These are phyloP conservation scores for Manacus vitellinus DNA, from an alignment of 2,113 vertebrate species.

Conservation along the genomic window DNA sequence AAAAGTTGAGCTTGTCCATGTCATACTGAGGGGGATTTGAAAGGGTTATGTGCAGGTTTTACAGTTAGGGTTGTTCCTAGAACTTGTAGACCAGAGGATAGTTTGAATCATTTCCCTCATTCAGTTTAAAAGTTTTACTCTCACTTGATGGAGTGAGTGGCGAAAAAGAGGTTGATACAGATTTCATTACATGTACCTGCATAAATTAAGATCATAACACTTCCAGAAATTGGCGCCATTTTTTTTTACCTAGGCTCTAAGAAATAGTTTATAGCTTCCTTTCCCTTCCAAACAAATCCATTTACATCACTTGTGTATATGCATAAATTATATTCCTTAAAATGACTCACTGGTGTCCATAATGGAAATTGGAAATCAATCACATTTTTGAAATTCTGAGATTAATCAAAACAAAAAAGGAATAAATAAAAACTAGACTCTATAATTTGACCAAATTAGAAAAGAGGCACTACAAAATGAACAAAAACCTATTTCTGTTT, in stretches of 20 bases:
- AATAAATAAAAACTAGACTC: background rate
- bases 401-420: background rate
- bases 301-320: background rate
- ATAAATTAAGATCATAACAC: background rate
- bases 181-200: background rate
- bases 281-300: background rate
- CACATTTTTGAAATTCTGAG: background rate
- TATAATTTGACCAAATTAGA: background rate
- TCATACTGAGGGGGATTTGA: background rate
- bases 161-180: background rate
- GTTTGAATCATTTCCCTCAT: background rate
- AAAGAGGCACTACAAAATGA: background rate
- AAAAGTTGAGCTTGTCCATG: rapidly evolving
- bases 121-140: background rate
- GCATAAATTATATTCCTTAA: background rate
- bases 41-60: background rate
- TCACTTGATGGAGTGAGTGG: background rate
- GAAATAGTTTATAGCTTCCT: background rate
- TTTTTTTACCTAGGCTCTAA: background rate
- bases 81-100: background rate
- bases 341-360: background rate
- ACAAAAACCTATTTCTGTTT: background rate
- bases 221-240: background rate
- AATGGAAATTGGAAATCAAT: background rate
- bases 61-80: background rate